Base-by-base conservation (phyloP, 1,140 invertebrate species). In the Papilio helenus region DNA sequence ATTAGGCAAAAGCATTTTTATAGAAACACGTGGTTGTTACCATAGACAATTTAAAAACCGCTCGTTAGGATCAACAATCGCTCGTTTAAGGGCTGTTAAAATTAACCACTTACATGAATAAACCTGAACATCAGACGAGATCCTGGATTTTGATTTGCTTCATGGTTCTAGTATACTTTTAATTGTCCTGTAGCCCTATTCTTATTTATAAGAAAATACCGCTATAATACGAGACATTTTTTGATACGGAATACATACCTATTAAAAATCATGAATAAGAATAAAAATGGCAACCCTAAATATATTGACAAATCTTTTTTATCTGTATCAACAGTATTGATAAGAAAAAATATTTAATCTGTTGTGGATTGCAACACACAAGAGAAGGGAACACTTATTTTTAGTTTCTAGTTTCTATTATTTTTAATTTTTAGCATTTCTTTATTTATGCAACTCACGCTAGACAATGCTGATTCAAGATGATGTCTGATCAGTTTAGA, bases 401-500 rank as follows among this genome's bases (percentile, higher is more conserved):
- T 87, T 85, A 83, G 87, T 83, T 91, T 91, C 88, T 85, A 83
- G 87, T 83, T 91, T 91, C 87, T 89, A 87, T 90, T 42, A 81
- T 89, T 89, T 68, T 92, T 87, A 76, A 90, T 93, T 92, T 83
- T 72, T 82, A 81, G 79, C 83, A 82, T 90, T 88, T 86, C 74
- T 88, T 89, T 88, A 83, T 90, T 88, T 92, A 84, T 84, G 84
- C 88, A 84, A 80, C 76, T 88, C 89, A 86, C 81, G 83, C 83
- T 89, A 89, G 89, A 92, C 86, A 88, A 93, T 94, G 92, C 90
- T 84, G 95, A 95, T 96, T 93, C 95, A 97, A 97, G 96, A 98
- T 97, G 97, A 98, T 98, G 97, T 97, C 97, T 95, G 97, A 98
- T 96, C 97, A 97, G 95, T 97, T 97, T 96, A 96, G 97, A 92